phyloP scores from a whole-genome alignment of 2,888 invertebrate genomes.

The Hipparchia sbordonii region DNA sequence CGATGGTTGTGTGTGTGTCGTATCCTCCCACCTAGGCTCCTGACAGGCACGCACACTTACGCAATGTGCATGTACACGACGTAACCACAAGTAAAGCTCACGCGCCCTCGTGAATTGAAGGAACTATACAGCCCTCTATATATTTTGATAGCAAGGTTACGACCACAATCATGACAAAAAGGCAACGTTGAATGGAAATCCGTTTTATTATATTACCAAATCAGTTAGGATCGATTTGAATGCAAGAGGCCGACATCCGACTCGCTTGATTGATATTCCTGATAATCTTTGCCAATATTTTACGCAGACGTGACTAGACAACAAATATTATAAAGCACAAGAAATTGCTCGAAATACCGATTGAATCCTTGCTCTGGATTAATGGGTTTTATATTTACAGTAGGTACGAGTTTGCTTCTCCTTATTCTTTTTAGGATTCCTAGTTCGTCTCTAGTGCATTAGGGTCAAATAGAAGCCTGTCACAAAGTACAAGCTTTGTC shows the following conservation, averaged over 20 bases:
- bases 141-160: slow-evolving; percentile 14
- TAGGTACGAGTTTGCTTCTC: no score
- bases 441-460: no score
- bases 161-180: slow-evolving; percentile 18
- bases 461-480: no score
- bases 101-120: no score
- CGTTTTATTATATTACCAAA: slow-evolving; percentile 45
- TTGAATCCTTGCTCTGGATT: not conserved
- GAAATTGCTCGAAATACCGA: not conserved
- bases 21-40: no score
- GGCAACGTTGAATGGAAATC: slow-evolving; percentile 26
- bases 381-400: not conserved
- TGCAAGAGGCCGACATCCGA: slow-evolving; percentile 49
- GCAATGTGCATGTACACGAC: no score
- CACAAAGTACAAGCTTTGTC: no score
- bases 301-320: slow-evolving; percentile 58
- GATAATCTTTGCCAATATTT: slow-evolving; percentile 61
- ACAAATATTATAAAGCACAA: slow-evolving; percentile 14
- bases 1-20: no score
- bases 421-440: no score
- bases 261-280: slow-evolving; percentile 56
- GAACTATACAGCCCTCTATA: no score
- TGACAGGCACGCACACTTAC: no score
- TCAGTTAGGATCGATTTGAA: slow-evolving; percentile 47
- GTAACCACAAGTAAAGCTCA: no score